These are phyloP conservation scores for Felis chaus DNA, from an alignment of 2,113 vertebrate genomes.

Conservation along the genomic window DNA sequence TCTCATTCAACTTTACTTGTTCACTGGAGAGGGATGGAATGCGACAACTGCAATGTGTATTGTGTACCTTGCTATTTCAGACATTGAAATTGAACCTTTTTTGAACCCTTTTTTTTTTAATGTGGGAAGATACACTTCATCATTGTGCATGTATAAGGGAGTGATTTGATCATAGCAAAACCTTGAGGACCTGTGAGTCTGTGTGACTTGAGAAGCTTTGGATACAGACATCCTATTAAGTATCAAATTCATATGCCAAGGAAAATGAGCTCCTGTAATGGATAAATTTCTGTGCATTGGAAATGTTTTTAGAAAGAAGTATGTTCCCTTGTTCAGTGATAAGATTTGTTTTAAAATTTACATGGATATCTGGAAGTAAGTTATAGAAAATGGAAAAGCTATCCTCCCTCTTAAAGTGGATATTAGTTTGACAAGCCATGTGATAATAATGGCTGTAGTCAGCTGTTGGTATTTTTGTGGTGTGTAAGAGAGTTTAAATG, in stretches of 20 bases:
- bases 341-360: not conserved
- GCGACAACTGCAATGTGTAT: not conserved
- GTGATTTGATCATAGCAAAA: not conserved
- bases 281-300: not conserved
- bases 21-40: not conserved
- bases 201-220: not conserved
- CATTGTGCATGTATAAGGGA: not conserved
- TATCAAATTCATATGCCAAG: not conserved
- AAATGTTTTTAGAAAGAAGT: not conserved
- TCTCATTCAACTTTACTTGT: not conserved
- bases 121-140: not conserved
- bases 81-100: not conserved
- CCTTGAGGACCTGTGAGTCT: not conserved
- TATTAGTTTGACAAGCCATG: not conserved
- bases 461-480: not conserved
- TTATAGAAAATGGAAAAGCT: not conserved
- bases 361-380: not conserved
- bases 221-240: not conserved
- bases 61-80: not conserved
- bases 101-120: not conserved
- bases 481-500: not conserved
- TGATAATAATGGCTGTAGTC: not conserved
- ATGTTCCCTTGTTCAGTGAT: not conserved
- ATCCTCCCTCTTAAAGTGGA: not conserved
- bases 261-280: not conserved